Conservation (phyloP, 2,113 vertebrate genomes). For the Ptilorrhoa leucosticta region DNA sequence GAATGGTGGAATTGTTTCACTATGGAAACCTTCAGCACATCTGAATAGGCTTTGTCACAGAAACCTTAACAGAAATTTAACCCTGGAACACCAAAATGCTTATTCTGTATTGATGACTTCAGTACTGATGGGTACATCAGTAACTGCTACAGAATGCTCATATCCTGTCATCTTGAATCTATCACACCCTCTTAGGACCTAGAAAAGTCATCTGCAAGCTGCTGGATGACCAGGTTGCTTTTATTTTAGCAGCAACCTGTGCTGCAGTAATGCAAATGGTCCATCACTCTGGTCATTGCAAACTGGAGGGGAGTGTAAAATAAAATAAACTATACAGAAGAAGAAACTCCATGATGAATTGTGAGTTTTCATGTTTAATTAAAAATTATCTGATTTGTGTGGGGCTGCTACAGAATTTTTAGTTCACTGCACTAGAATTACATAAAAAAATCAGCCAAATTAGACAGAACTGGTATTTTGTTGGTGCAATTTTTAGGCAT, state of each 20-base stretch:
- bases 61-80: neutral
- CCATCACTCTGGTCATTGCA: neutral
- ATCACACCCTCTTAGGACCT: neutral
- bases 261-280: neutral
- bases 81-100: neutral
- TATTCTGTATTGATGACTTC: neutral
- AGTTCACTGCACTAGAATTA: neutral
- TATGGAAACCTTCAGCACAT: neutral
- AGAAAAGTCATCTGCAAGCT: neutral
- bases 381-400: neutral
- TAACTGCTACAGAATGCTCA: neutral
- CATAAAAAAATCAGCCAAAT: neutral
- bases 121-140: neutral
- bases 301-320: neutral
- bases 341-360: neutral
- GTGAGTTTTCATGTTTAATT: neutral
- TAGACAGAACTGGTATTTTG: neutral
- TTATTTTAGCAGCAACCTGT: neutral
- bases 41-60: neutral
- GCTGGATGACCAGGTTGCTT: neutral
- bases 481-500: neutral
- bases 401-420: neutral
- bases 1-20: neutral
- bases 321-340: neutral
- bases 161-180: neutral